Base-by-base conservation (phyloP, 2,113 vertebrate species). In the Labeo rohita region DNA sequence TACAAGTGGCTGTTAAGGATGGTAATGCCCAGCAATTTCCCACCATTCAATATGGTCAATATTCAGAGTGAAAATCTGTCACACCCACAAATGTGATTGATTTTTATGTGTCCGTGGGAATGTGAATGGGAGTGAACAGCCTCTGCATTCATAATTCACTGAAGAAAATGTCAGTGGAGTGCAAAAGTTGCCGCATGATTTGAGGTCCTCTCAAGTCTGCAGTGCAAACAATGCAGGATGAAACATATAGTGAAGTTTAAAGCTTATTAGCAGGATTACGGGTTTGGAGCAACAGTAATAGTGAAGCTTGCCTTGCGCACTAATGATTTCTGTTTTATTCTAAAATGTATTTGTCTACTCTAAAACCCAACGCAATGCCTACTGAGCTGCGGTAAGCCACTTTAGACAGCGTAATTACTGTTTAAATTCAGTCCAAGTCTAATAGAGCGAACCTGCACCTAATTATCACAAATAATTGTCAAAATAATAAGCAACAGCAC, bases 381-480 rank as follows among this genome's bases (percentile, higher is more conserved):
- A 88, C 91, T 88, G 90, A 89, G 85, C 85, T 75, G 56, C 84
- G 85, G 61, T 88, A 91, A 87, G 45, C 23, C 15, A 74, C 70
- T 61, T 78, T 50, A 89, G 86, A 90, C 90, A 89, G 89, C 90
- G 91, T 88, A 92, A 93, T 93, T 91, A 92, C 72, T 50, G 83
- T 84, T 91, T 89, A 88, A 87, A 89, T 86, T 83, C 85, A 89
- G 56, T 34, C 6, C 34, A 78, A 52, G 63, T 88, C 45, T 88
- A 76, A 61, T 80, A 43, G 61, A 81, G 88, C 81, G 87, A 47
- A 85, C 86, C 8, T 88, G 85, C 85, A 86, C 76, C 89, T 92
- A 81, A 91, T 94, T 89, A 91, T 90, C 79, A 86, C 28, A 70
- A 79, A 86, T 92, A 90, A 92, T 91, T 92, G 86, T 92, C 79